Evolutionary conservation across 1,140 invertebrate genomes (phyloP), one percentile per base, ranked within the genome.

Genomic region (Drosophila virilis): DNA sequence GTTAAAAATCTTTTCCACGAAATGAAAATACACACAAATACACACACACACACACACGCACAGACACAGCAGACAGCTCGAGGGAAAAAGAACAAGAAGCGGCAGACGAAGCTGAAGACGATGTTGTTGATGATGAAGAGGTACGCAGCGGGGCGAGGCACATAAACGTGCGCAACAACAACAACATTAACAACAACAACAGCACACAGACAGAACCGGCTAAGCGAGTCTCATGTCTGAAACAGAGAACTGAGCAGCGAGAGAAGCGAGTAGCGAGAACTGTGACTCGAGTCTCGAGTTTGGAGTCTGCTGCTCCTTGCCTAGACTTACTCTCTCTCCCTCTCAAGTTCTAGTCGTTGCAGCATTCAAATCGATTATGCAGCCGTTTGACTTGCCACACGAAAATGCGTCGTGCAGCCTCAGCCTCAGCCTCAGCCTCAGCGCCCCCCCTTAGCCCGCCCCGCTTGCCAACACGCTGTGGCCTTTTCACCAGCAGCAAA

Each of bases 1-100:
- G 84, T 89, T 90, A 89, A 89, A 89, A 90, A 89, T 89, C 84
- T 89, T 89, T 89, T 89, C 84, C 84, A 89, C 84, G 84, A 89
- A 89, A 78, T 84, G 80, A 80, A 90, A 85, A 84, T 72, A 82
- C 72, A 74, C 61, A 66, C 40, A 65, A 55, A 74, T 35, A 72
- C 37, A 46, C 42, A 17, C 12, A 64, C 61, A 66, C 40, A 65
- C 59, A 74, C 40, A 72, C 37, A 46, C 42, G 32, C 12, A 64
- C 8, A 50, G 32, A 48, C 22, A 42, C 43, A 48, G 51, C 22
- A 40, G 50, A 61, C 42, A 69, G 60, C 38, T 38, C 54, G 50
- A 61, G 70, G 52, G 33, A 42, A 72, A 64, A 72, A 72, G 60
- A 62, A 65, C 48, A 61, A 17, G 35, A 10, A 55, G 13, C 8